Conservation (phyloP, 1,140 invertebrate species). For the Microvelia longipes region DNA sequence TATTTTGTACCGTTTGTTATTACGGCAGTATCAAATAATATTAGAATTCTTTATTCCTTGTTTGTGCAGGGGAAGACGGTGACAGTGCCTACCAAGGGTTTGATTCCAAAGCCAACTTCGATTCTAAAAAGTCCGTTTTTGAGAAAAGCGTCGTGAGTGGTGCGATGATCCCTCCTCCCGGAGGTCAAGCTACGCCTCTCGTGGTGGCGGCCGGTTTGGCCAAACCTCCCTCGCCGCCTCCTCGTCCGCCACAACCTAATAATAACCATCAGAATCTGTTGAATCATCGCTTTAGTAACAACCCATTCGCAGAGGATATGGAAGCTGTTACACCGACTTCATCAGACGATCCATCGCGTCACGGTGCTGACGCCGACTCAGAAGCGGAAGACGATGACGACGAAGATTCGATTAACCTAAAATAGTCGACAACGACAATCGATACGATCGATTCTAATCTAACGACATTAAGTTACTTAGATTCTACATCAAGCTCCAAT, state of each 20-base stretch:
- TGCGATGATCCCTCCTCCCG: background rate
- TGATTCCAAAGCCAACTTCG: slow-evolving; percentile 15
- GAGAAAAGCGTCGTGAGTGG: slow-evolving; percentile 1
- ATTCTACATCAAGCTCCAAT: no score
- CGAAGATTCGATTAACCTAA: slow-evolving; percentile 3
- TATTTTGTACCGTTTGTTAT: no score
- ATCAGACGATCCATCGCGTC: slow-evolving; percentile 1
- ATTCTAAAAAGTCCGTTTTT: slow-evolving; percentile 15
- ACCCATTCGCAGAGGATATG: slow-evolving; percentile 16
- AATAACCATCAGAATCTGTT: no score
- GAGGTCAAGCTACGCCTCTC: background rate
- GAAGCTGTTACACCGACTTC: slow-evolving; percentile 9
- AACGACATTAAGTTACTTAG: no score
- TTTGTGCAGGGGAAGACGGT: background rate
- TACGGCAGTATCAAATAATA: no score
- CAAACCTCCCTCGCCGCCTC: background rate
- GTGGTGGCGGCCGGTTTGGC: background rate
- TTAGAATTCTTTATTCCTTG: no score
- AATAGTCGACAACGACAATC: no score
- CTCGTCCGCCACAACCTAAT: background rate
- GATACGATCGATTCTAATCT: no score
- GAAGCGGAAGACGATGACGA: slow-evolving; percentile 9
- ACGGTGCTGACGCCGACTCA: slow-evolving; percentile 10
- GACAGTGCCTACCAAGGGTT: slow-evolving; percentile 7
- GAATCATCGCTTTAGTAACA: slow-evolving; percentile 10